A percentile compares a stretch with the other conserved stretches of the same genome.
Conservation (phyloP, 2,888 invertebrate genomes). For the Euplagia quadripunctaria region DNA sequence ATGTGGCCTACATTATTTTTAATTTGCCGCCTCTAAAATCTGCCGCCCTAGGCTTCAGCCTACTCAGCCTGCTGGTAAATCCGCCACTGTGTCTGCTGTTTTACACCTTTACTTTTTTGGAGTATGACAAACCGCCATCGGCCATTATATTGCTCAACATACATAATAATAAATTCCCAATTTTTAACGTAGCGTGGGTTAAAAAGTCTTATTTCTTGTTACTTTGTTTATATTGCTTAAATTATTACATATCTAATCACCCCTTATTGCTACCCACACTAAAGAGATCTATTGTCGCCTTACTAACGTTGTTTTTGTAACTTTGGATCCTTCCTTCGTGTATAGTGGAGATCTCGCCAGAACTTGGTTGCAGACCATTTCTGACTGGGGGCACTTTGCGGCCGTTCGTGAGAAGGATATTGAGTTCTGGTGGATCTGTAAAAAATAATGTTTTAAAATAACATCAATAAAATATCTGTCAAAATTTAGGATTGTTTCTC, state of each 20-base stretch:
- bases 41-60: too few relatives aligned
- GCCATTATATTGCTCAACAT: neutral
- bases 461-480: neutral
- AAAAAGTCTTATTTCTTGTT: neutral
- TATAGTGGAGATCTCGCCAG: conserved; percentile 81
- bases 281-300: conserved; percentile 70
- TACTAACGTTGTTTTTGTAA: conserved; percentile 64
- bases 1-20: too few relatives aligned
- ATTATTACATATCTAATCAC: conserved; percentile 21
- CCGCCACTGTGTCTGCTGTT: too few relatives aligned
- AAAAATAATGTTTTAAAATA: conserved; percentile 7
- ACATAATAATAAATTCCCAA: too few relatives aligned
- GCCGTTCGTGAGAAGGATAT: conserved; percentile 55
- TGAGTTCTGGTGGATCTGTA: conserved; percentile 52
- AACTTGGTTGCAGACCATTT: conserved; percentile 67
- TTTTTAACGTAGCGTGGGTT: neutral
- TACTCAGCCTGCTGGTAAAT: too few relatives aligned
- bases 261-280: conserved; percentile 57
- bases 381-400: conserved; percentile 76
- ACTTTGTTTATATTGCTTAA: neutral
- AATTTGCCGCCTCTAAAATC: too few relatives aligned
- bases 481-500: too few relatives aligned
- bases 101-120: neutral
- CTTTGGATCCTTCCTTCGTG: conserved; percentile 75
- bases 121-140: neutral